A percentile compares a stretch with the other conserved stretches of the same genome.
phyloP scores from a whole-genome alignment of 1,140 invertebrate species.

The Heliconius himera region DNA sequence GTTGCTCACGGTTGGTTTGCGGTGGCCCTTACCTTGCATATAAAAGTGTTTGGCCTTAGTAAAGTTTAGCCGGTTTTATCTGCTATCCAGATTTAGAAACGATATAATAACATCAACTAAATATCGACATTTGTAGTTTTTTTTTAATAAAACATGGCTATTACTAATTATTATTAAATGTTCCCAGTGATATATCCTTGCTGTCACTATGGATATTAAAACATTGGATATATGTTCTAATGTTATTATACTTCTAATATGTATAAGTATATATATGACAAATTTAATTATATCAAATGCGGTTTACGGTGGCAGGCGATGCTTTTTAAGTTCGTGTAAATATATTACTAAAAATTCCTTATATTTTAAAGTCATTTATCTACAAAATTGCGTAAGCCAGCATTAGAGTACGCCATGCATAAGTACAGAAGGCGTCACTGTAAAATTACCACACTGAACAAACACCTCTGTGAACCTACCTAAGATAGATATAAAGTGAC shows the following conservation, averaged over 20 bases:
- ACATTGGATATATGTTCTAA: too few relatives aligned
- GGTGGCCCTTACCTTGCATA: slow-evolving; percentile 18
- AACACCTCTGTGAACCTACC: slow-evolving; percentile 64
- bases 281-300: too few relatives aligned
- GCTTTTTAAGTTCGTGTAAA: too few relatives aligned
- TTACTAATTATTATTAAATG: too few relatives aligned
- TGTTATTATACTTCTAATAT: too few relatives aligned
- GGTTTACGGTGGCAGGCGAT: too few relatives aligned
- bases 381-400: slow-evolving; percentile 59
- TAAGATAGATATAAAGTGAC: slow-evolving; percentile 36
- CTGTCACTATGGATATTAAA: too few relatives aligned
- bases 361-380: slow-evolving; percentile 38
- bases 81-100: slow-evolving; percentile 14
- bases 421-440: slow-evolving; percentile 62
- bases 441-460: slow-evolving; percentile 65
- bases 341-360: neutral
- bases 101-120: neutral
- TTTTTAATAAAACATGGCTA: neutral
- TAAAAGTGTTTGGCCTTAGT: slow-evolving; percentile 31
- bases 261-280: too few relatives aligned
- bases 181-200: too few relatives aligned
- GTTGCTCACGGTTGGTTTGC: slow-evolving; percentile 18
- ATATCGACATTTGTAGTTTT: neutral
- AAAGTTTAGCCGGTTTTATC: slow-evolving; percentile 13
- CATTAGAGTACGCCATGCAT: slow-evolving; percentile 41